These are phyloP conservation scores for Mustela nigripes DNA, from an alignment of 2,113 vertebrate species.

Conservation along the genomic window DNA sequence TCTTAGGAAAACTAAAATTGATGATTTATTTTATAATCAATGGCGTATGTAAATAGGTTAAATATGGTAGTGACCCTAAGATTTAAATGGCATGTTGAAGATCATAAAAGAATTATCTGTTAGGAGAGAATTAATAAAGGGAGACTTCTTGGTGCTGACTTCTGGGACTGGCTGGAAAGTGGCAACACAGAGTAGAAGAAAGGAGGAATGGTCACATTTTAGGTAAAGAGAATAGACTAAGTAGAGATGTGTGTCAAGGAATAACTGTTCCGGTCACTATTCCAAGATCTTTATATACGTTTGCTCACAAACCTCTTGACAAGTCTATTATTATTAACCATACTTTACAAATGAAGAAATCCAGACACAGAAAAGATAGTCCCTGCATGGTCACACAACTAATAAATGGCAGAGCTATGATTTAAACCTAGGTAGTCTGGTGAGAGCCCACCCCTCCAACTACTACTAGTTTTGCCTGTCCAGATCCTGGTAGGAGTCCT, in stretches of 20 bases:
- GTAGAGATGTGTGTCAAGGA: not conserved
- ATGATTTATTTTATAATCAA: slow-evolving; percentile 23
- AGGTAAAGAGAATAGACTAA: not conserved
- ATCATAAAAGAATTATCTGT: not conserved
- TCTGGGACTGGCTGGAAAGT: not conserved
- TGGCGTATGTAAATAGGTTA: not conserved
- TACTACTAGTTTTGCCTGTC: not conserved
- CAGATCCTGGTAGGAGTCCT: not conserved
- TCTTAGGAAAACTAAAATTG: slow-evolving; percentile 20
- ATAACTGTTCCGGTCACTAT: not conserved
- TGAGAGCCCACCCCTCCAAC: not conserved
- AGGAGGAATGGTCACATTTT: not conserved
- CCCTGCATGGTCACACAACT: not conserved
- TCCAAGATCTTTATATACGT: not conserved
- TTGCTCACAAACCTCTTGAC: not conserved
- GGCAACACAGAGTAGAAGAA: not conserved
- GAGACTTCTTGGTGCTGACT: not conserved
- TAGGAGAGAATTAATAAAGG: not conserved
- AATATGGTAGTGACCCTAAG: not conserved
- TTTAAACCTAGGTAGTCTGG: not conserved
- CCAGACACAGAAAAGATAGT: not conserved
- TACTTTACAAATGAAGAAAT: not conserved
- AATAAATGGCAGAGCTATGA: not conserved
- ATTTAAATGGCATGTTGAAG: not conserved
- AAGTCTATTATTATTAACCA: not conserved